Conservation (phyloP, 2,888 invertebrate genomes). For the Leptodirus hochenwartii region DNA sequence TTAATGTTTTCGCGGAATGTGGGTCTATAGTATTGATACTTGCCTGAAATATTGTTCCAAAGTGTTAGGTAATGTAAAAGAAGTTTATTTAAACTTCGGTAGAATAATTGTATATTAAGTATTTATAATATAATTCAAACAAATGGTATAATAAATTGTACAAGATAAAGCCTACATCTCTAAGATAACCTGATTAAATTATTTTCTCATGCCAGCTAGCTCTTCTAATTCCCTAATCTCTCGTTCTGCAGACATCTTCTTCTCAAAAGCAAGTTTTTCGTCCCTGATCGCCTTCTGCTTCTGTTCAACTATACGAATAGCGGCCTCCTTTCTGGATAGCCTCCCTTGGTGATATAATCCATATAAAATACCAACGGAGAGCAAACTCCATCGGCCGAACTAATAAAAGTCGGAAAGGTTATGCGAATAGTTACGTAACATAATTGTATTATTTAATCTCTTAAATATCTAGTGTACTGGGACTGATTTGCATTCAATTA, state of each 20-base stretch:
- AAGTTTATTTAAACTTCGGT: too few species aligned
- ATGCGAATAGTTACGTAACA: slow-evolving; percentile 7
- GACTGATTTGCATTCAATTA: slow-evolving; percentile 20
- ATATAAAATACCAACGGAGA: slow-evolving; percentile 52
- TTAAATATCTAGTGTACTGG: slow-evolving; percentile 4
- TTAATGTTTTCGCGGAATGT: too few species aligned
- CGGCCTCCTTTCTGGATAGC: slow-evolving; percentile 44
- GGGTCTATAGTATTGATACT: too few species aligned
- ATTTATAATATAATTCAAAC: too few species aligned
- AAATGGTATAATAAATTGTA: too few species aligned
- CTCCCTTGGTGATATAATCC: slow-evolving; percentile 56
- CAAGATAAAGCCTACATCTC: too few species aligned
- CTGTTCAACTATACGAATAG: slow-evolving; percentile 43
- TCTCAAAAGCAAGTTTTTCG: slow-evolving; percentile 53
- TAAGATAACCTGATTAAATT: too few species aligned
- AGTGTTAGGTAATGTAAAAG: too few species aligned
- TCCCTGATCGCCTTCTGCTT: slow-evolving; percentile 51
- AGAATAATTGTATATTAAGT: too few species aligned
- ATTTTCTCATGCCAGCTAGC: too few species aligned
- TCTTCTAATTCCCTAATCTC: slow-evolving; percentile 25
- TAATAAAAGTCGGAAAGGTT: slow-evolving; percentile 22
- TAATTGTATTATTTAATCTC: slow-evolving; percentile 1
- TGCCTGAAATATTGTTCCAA: too few species aligned
- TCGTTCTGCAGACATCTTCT: slow-evolving; percentile 37
- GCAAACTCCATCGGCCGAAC: slow-evolving; percentile 69